A percentile compares a stretch with the other conserved stretches of the same genome.
phyloP scores from a whole-genome alignment of 2,113 vertebrate species.

The Atractosteus spatula region DNA sequence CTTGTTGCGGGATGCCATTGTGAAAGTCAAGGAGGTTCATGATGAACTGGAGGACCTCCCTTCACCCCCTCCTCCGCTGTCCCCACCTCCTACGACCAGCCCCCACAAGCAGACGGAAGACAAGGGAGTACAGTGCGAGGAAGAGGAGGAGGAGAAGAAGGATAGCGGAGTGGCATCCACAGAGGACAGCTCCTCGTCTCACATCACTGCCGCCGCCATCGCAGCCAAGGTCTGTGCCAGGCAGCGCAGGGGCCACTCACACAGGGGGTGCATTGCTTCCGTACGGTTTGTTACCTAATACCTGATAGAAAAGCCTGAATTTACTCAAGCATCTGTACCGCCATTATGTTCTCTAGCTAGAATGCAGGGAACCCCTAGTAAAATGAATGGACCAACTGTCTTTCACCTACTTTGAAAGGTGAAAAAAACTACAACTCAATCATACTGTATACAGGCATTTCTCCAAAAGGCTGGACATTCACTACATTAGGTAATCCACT shows the following conservation, averaged over 20 bases:
- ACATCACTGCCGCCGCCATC: conserved; percentile 95
- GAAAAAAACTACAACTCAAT: too few relatives aligned
- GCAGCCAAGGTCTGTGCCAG: conserved; percentile 86
- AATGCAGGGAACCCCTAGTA: too few relatives aligned
- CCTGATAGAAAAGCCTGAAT: too few relatives aligned
- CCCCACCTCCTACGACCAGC: conserved; percentile 85
- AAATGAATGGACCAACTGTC: too few relatives aligned
- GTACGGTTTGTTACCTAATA: too few relatives aligned
- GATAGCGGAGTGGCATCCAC: conserved; percentile 94
- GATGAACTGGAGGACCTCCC: conserved; percentile 93
- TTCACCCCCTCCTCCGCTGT: conserved; percentile 89
- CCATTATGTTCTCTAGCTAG: too few relatives aligned
- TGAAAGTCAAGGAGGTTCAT: conserved; percentile 91
- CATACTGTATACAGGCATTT: too few relatives aligned
- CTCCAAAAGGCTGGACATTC: too few relatives aligned
- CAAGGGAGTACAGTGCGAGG: conserved; percentile 95
- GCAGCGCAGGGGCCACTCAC: background rate
- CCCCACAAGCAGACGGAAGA: conserved; percentile 94
- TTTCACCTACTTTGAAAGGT: too few relatives aligned
- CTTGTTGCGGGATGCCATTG: conserved; percentile 90
- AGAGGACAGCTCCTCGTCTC: conserved; percentile 93
- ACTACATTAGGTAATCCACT: too few relatives aligned
- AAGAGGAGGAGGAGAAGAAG: conserved; percentile 97
- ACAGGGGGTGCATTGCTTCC: too few relatives aligned
- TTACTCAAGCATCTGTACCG: too few relatives aligned